phyloP scores from a whole-genome alignment of 37 sponge, comb jelly and placozoan genomes.

The Beroe forskalii region DNA sequence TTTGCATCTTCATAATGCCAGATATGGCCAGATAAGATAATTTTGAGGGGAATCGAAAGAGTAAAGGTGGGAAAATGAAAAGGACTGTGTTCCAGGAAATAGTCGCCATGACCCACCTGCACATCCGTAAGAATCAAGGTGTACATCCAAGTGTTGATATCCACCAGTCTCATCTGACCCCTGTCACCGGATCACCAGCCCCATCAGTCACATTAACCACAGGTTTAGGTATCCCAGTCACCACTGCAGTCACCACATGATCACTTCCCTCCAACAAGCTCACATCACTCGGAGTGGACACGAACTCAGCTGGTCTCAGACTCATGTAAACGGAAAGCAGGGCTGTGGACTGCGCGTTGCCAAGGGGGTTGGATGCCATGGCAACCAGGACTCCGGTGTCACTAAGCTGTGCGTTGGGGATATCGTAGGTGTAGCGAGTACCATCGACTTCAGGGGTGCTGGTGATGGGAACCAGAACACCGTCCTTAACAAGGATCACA shows the following conservation, averaged over 20 bases:
- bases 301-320: neutral
- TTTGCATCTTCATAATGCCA: no score
- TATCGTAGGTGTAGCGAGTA: neutral
- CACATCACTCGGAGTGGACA: neutral
- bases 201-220: neutral
- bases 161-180: neutral
- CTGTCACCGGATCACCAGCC: neutral
- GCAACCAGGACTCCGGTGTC: neutral
- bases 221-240: constrained; percentile 16
- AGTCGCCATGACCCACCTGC: constrained; percentile 26
- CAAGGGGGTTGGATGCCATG: neutral
- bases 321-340: neutral
- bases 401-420: neutral
- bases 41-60: no score
- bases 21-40: no score
- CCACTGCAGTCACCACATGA: neutral
- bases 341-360: neutral
- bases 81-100: no score
- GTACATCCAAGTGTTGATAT: neutral
- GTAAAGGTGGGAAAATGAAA: no score
- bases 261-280: neutral
- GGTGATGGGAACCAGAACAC: neutral
- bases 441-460: neutral
- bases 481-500: neutral
- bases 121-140: neutral